Evolutionary conservation across 2,888 invertebrate species (phyloP).

Genomic region (Teinopalpus imperialis): DNA sequence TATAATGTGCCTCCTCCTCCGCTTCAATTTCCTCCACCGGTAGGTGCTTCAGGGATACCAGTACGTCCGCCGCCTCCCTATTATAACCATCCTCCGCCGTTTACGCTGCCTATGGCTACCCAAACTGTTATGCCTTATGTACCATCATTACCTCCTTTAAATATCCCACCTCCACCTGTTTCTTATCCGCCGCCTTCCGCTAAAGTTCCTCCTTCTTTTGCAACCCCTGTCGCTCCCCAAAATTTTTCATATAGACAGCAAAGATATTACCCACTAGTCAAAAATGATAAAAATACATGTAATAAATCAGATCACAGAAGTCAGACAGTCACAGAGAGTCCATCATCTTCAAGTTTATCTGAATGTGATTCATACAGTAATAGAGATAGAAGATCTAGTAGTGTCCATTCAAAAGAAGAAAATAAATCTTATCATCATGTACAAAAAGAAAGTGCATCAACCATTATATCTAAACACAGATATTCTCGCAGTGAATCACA

Average conservation of each 20-base stretch:
- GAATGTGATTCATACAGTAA: background rate
- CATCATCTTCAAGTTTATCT: background rate
- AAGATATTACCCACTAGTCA: slow-evolving; percentile 21
- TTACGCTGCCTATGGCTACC: slow-evolving; percentile 32
- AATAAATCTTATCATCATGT: background rate
- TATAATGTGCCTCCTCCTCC: slow-evolving; percentile 61
- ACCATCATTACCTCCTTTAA: slow-evolving; percentile 30
- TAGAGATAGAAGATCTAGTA: slow-evolving; percentile 1
- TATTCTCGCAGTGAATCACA: slow-evolving; percentile 36
- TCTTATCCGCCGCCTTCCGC: slow-evolving; percentile 31
- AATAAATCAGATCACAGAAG: slow-evolving; percentile 17
- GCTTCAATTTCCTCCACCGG: slow-evolving; percentile 37
- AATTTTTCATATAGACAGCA: slow-evolving; percentile 32
- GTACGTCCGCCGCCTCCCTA: slow-evolving; percentile 34
- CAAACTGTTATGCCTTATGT: slow-evolving; percentile 34
- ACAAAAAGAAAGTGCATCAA: slow-evolving; percentile 24
- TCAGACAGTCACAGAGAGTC: slow-evolving; percentile 26
- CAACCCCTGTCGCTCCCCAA: slow-evolving; percentile 28
- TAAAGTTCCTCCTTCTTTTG: slow-evolving; percentile 31
- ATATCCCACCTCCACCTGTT: slow-evolving; percentile 39
- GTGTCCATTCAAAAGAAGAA: slow-evolving; percentile 1
- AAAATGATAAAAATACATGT: background rate
- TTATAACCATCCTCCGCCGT: slow-evolving; percentile 42
- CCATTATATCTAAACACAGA: slow-evolving; percentile 34
- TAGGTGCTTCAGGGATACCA: slow-evolving; percentile 30